Evolutionary conservation across 1,140 invertebrate species (phyloP).

Genomic region (Brachionus asplanchnoidis): DNA sequence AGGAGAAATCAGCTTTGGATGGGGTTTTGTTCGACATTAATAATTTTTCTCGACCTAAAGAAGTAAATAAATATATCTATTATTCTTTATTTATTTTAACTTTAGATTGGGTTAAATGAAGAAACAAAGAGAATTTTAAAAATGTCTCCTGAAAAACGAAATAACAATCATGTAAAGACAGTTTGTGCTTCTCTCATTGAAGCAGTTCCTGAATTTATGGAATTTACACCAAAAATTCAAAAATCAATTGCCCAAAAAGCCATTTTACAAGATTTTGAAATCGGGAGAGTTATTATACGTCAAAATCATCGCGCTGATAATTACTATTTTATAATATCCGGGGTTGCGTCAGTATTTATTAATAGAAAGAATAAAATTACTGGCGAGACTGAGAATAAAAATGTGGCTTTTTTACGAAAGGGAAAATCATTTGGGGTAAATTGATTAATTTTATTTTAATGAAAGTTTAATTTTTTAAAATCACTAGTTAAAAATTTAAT

Average conservation of each 20-base stretch:
- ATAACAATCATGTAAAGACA: constrained; percentile 52
- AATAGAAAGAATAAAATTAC: not conserved
- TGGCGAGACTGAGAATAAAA: constrained; percentile 34
- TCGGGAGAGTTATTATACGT: constrained; percentile 51
- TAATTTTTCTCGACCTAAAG: constrained; percentile 17
- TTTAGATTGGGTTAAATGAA: constrained; percentile 51
- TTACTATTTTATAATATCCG: constrained; percentile 56
- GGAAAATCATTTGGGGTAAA: constrained; percentile 43
- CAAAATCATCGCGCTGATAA: constrained; percentile 56
- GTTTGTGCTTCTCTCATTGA: constrained; percentile 50
- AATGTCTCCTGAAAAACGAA: constrained; percentile 47
- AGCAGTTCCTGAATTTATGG: constrained; percentile 50
- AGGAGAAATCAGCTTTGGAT: not conserved
- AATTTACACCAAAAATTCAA: constrained; percentile 56
- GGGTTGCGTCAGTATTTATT: constrained; percentile 45
- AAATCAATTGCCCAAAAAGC: constrained; percentile 53
- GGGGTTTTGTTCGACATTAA: constrained; percentile 5
- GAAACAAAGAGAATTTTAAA: constrained; percentile 51
- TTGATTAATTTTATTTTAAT: not conserved
- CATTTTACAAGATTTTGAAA: constrained; percentile 52
- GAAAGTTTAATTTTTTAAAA: no score
- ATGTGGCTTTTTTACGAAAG: constrained; percentile 41
- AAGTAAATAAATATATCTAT: not conserved
- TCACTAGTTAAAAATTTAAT: no score
- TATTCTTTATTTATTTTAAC: not conserved